Evolutionary conservation across 2,888 invertebrate genomes (phyloP).

Genomic region (Ernsta delagoae): DNA sequence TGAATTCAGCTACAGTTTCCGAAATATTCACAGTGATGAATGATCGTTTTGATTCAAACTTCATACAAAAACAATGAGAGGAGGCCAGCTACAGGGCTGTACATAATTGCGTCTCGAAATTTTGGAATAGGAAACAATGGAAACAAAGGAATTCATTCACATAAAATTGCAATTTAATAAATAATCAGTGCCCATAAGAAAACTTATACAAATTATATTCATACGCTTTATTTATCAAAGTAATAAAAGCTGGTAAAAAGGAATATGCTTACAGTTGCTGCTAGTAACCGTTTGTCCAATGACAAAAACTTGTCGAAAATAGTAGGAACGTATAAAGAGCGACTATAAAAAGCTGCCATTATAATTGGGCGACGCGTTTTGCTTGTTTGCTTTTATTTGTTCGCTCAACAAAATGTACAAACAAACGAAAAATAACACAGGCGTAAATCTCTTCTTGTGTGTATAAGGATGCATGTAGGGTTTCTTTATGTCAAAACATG

Average conservation of each 20-base stretch:
- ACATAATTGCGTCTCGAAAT: not conserved
- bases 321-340: not conserved
- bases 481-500: not conserved
- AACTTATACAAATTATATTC: too few relatives aligned
- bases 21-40: conserved; percentile 11
- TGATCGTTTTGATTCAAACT: conserved; percentile 19
- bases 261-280: not conserved
- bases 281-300: not conserved
- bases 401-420: not conserved
- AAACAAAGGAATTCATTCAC: not conserved
- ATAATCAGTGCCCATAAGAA: too few relatives aligned
- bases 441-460: not conserved
- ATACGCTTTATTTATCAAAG: too few relatives aligned
- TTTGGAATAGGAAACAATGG: not conserved
- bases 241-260: not conserved
- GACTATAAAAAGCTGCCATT: not conserved
- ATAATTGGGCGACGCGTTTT: not conserved
- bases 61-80: conserved; percentile 7
- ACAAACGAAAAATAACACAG: not conserved
- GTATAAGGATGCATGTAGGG: not conserved
- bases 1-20: not conserved
- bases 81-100: conserved; percentile 1
- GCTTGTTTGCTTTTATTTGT: not conserved
- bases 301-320: not conserved
- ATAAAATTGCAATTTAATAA: not conserved